A percentile compares a stretch with the other conserved stretches of the same genome.
These are phyloP conservation scores for Pelosia muscerda DNA, from an alignment of 2,888 invertebrate genomes.

Conservation along the genomic window DNA sequence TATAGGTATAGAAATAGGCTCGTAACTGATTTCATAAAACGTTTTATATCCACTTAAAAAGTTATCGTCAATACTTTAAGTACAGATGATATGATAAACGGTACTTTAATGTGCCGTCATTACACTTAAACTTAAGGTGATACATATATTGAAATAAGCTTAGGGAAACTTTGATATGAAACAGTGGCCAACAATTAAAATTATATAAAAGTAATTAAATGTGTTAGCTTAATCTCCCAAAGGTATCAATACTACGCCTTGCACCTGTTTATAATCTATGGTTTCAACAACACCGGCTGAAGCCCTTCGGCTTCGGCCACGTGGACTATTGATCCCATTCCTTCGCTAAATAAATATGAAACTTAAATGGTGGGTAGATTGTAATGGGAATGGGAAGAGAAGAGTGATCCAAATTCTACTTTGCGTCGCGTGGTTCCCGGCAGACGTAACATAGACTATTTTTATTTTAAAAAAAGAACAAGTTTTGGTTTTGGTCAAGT, in stretches of 20 bases:
- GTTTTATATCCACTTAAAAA: constrained; percentile 17
- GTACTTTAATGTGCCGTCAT: constrained; percentile 21
- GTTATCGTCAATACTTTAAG: constrained; percentile 6
- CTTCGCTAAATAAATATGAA: too few species aligned
- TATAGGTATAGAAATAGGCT: neutral
- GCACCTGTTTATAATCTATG: neutral
- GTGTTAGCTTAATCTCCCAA: neutral
- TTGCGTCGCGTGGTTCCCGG: too few species aligned
- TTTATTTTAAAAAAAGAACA: too few species aligned
- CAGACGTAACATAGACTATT: too few species aligned
- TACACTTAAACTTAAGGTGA: constrained; percentile 29
- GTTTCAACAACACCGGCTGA: neutral
- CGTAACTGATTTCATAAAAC: neutral
- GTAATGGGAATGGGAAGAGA: too few species aligned
- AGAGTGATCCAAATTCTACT: too few species aligned
- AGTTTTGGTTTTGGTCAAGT: too few species aligned
- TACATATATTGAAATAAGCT: constrained; percentile 18
- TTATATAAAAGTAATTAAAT: constrained; percentile 21
- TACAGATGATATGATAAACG: constrained; percentile 37
- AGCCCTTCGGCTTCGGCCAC: neutral
- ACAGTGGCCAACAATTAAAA: constrained; percentile 45
- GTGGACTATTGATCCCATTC: too few species aligned
- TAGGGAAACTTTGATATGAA: constrained; percentile 33
- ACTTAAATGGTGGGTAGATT: too few species aligned
- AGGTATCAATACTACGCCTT: neutral